These are phyloP conservation scores for Andrena bicolor DNA, from an alignment of 2,888 invertebrate genomes.

Conservation along the genomic window DNA sequence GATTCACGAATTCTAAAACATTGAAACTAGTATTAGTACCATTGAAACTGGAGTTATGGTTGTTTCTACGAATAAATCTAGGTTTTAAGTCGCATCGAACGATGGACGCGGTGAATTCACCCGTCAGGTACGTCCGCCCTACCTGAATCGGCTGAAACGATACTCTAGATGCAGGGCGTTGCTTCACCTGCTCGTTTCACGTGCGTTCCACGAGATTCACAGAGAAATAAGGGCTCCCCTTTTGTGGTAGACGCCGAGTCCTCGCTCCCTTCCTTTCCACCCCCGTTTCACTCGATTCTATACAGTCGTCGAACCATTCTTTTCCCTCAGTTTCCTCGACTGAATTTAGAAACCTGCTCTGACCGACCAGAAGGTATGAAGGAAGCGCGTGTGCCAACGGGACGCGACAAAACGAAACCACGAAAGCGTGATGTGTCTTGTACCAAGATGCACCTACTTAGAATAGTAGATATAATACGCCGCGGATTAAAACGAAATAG, in stretches of 20 bases:
- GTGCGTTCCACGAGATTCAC: conserved; percentile 34
- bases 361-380: neutral
- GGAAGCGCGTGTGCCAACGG: conserved; percentile 18
- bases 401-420: neutral
- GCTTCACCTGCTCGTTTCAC: conserved; percentile 45
- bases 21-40: too few species aligned
- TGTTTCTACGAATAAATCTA: neutral
- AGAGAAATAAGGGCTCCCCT: conserved; percentile 33
- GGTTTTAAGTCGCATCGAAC: neutral
- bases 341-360: conserved; percentile 24
- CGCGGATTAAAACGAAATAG: neutral
- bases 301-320: neutral
- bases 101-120: conserved; percentile 12
- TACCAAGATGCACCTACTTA: too few species aligned
- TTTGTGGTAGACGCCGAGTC: neutral
- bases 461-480: neutral
- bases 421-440: neutral
- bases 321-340: conserved; percentile 24
- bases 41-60: too few species aligned
- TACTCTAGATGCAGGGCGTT: conserved; percentile 17
- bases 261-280: conserved; percentile 7
- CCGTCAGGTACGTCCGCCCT: conserved; percentile 18
- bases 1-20: too few species aligned
- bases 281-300: conserved; percentile 29
- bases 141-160: conserved; percentile 35